phyloP scores from a whole-genome alignment of 2,113 vertebrate genomes.

The Oryzias celebensis region DNA sequence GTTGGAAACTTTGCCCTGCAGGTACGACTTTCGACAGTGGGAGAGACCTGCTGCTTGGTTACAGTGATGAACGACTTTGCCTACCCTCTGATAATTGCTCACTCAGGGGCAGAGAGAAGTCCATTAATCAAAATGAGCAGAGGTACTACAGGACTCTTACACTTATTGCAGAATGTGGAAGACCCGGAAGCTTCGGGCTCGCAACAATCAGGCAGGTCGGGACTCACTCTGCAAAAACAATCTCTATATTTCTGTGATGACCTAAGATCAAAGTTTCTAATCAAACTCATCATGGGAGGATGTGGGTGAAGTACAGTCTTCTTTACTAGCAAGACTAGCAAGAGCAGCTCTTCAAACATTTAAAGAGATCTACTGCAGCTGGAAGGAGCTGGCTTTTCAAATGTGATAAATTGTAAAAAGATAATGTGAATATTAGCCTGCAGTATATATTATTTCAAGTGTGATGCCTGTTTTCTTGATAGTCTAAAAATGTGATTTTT shows the following conservation, averaged over 20 bases:
- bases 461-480: slow-evolving; percentile 23
- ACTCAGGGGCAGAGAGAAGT: slow-evolving; percentile 81
- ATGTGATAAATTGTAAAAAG: slow-evolving; percentile 23
- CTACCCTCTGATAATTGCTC: slow-evolving; percentile 82
- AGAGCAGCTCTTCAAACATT: slow-evolving; percentile 33
- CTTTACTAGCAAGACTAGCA: slow-evolving; percentile 26
- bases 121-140: slow-evolving; percentile 82
- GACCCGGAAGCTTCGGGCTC: slow-evolving; percentile 47
- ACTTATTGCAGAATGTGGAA: slow-evolving; percentile 53
- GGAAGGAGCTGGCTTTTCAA: not conserved
- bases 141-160: slow-evolving; percentile 64
- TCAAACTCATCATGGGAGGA: slow-evolving; percentile 5
- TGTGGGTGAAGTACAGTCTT: slow-evolving; percentile 7
- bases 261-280: slow-evolving; percentile 24
- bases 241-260: slow-evolving; percentile 9
- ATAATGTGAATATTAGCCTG: slow-evolving; percentile 3
- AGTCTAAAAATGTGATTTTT: slow-evolving; percentile 17
- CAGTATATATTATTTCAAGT: slow-evolving; percentile 57
- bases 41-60: slow-evolving; percentile 63
- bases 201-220: slow-evolving; percentile 33
- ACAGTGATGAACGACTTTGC: slow-evolving; percentile 81
- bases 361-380: slow-evolving; percentile 44
- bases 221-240: slow-evolving; percentile 48
- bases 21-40: slow-evolving; percentile 64
- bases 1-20: slow-evolving; percentile 44